phyloP scores from a whole-genome alignment of 1,140 invertebrate species.

The Diploscapter pachys region DNA sequence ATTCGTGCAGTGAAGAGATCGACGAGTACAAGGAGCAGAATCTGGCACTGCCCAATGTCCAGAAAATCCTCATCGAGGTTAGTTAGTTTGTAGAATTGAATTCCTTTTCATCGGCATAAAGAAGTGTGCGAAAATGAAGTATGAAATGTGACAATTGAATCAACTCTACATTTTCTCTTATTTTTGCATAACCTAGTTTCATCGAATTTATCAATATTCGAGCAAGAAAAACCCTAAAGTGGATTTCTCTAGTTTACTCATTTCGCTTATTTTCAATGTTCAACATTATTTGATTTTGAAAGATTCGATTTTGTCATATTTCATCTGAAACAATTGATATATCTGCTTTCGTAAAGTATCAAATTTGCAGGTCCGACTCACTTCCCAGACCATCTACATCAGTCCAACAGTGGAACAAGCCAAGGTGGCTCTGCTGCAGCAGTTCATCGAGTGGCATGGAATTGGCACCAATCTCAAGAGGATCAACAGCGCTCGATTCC shows the following conservation, averaged over 20 bases:
- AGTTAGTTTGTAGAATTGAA: too few species aligned
- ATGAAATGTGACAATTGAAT: too few species aligned
- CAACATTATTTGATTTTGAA: too few species aligned
- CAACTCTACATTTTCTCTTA: too few species aligned
- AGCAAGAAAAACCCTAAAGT: too few species aligned
- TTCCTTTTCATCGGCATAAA: too few species aligned
- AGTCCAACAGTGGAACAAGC: conserved; percentile 91
- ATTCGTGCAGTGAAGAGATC: conserved; percentile 76
- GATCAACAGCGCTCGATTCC: conserved; percentile 80
- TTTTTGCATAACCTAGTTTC: too few species aligned
- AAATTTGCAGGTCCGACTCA: conserved; percentile 80
- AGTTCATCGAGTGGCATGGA: conserved; percentile 94
- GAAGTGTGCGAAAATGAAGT: too few species aligned
- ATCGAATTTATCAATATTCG: too few species aligned
- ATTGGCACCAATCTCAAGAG: conserved; percentile 87
- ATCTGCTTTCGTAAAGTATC: not conserved
- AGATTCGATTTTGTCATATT: conserved; percentile 27
- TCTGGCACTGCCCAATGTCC: conserved; percentile 37
- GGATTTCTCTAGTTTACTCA: too few species aligned
- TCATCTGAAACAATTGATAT: not conserved
- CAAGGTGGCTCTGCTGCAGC: conserved; percentile 88
- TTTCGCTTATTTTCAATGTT: too few species aligned
- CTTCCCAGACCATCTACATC: conserved; percentile 92
- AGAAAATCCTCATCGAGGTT: conserved; percentile 27
- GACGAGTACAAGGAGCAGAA: conserved; percentile 71